phyloP scores from a whole-genome alignment of 2,113 vertebrate species.

The Glaucomys volans region DNA sequence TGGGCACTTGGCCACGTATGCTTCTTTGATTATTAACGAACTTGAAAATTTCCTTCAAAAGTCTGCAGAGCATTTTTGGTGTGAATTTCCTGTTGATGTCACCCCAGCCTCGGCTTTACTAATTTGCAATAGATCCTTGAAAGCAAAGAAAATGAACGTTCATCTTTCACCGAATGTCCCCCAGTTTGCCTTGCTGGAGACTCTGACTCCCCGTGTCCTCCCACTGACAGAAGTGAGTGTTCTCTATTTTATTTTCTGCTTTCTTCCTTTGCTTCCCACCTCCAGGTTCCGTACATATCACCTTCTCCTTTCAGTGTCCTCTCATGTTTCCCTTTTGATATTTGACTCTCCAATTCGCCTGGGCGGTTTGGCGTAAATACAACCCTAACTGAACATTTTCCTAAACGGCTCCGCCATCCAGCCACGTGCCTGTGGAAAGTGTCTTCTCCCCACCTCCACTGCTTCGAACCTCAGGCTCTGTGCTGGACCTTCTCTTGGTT shows the following conservation, averaged over 20 bases:
- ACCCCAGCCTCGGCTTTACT: not conserved
- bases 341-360: no score
- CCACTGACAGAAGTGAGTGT: not conserved
- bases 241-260: not conserved
- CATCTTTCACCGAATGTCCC: rapidly evolving
- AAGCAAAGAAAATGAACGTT: rapidly evolving
- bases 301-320: not conserved
- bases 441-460: no score
- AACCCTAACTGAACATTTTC: not conserved
- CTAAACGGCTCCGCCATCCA: not conserved
- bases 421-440: rapidly evolving
- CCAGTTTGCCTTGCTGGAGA: not conserved
- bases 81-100: not conserved
- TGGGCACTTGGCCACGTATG: rapidly evolving
- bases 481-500: not conserved
- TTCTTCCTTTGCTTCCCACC: not conserved
- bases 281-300: not conserved
- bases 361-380: not conserved
- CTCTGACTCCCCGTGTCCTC: not conserved
- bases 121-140: not conserved
- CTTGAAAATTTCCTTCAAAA: not conserved
- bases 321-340: not conserved
- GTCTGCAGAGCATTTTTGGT: not conserved
- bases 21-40: not conserved
- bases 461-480: rapidly evolving